These are phyloP conservation scores for Leucophenga varia DNA, from an alignment of 1,140 invertebrate genomes.

Conservation along the genomic window DNA sequence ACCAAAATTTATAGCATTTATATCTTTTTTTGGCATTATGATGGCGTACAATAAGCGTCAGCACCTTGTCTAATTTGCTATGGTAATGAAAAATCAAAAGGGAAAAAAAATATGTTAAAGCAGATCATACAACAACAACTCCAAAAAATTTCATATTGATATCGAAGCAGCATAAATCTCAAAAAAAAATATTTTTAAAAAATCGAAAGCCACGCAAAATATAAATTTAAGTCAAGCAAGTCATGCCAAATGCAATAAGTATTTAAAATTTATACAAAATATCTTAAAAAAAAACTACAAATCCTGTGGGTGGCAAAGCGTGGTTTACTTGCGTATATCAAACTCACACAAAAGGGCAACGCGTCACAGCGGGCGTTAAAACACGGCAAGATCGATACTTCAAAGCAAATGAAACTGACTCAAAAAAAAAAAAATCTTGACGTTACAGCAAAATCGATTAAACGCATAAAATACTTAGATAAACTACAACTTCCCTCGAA, in stretches of 20 bases:
- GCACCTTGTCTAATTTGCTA: conserved; percentile 54
- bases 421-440: too few species aligned
- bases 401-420: too few species aligned
- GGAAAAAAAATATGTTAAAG: conserved; percentile 2
- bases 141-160: too few species aligned
- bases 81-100: conserved; percentile 39
- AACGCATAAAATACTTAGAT: too few species aligned
- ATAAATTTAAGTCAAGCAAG: neutral
- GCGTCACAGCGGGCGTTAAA: conserved; percentile 37
- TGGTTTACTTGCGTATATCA: too few species aligned
- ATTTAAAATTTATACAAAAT: conserved; percentile 3
- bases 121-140: neutral
- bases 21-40: conserved; percentile 20
- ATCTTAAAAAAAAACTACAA: conserved; percentile 1
- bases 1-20: conserved; percentile 31
- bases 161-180: too few species aligned
- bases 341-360: conserved; percentile 20
- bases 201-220: too few species aligned
- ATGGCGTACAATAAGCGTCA: conserved; percentile 44
- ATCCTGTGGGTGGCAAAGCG: conserved; percentile 44
- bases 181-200: too few species aligned
- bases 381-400: too few species aligned
- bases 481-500: too few species aligned
- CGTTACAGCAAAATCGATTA: conserved; percentile 43
- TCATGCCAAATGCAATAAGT: too few species aligned